A percentile compares a stretch with the other conserved stretches of the same genome.
Evolutionary conservation across 2,888 invertebrate genomes (phyloP).

Genomic region (Drosophila kokeensis): DNA sequence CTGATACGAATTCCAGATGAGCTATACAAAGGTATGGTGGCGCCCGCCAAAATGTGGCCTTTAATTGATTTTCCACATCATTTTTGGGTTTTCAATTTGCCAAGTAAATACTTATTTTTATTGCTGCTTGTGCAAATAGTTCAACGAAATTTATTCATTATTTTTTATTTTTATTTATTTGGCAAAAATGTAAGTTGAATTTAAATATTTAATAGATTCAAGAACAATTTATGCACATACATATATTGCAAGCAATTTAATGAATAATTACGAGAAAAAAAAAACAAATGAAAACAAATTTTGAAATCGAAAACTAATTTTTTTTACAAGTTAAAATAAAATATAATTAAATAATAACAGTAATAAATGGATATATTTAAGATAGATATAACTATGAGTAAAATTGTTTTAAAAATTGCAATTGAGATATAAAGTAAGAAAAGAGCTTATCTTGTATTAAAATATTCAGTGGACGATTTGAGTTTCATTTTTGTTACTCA

Average conservation of each 20-base stretch:
- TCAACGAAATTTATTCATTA: not conserved
- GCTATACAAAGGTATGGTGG: constrained; percentile 25
- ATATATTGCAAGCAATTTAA: not conserved
- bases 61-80: constrained; percentile 16
- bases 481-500: not conserved
- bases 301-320: not conserved
- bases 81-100: not conserved
- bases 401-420: not conserved
- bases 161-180: not conserved
- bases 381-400: no score
- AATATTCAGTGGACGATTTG: not conserved
- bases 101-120: not conserved
- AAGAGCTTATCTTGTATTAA: not conserved
- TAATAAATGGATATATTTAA: not conserved
- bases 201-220: not conserved
- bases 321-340: not conserved
- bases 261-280: not conserved
- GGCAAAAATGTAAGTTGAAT: not conserved
- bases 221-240: no score
- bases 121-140: not conserved
- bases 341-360: not conserved
- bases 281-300: no score
- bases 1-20: constrained; percentile 47
- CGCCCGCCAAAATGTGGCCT: constrained; percentile 4
- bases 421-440: not conserved